These are phyloP conservation scores for Damaliscus lunatus DNA, from an alignment of 2,113 vertebrate species.

Conservation along the genomic window DNA sequence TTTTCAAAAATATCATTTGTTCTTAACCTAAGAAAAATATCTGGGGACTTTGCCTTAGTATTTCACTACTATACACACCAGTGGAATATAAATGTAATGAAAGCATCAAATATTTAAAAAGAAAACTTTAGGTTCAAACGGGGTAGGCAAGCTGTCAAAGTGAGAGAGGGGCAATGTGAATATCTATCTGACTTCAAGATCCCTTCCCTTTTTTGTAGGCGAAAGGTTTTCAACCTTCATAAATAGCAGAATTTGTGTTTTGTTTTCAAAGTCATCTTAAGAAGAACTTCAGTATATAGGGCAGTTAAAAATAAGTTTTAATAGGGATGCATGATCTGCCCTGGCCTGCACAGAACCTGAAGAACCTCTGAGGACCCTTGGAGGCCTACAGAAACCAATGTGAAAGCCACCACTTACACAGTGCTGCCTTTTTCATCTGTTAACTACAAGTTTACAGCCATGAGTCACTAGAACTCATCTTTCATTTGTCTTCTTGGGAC, in stretches of 20 bases:
- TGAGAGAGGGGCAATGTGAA: background rate
- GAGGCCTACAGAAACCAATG: background rate
- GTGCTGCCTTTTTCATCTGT: background rate
- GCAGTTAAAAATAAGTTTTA: background rate
- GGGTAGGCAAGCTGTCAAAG: background rate
- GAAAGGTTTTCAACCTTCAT: background rate
- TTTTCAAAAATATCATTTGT: slow-evolving; percentile 23
- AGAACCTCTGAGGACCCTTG: background rate
- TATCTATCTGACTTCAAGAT: background rate
- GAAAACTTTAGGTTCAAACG: background rate
- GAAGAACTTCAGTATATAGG: background rate
- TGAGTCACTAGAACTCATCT: background rate
- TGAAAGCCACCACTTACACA: background rate
- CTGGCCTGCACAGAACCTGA: background rate
- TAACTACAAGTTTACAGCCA: background rate
- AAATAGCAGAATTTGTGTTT: background rate
- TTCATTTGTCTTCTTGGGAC: background rate
- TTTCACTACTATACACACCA: background rate
- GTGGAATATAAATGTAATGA: background rate
- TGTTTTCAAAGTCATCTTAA: background rate
- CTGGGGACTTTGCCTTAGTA: background rate
- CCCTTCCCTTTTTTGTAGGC: background rate
- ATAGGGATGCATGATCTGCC: background rate
- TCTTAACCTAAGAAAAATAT: background rate
- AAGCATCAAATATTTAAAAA: slow-evolving; percentile 29